phyloP scores from a whole-genome alignment of 1,140 invertebrate species.

The Ceratosolen solmsi region DNA sequence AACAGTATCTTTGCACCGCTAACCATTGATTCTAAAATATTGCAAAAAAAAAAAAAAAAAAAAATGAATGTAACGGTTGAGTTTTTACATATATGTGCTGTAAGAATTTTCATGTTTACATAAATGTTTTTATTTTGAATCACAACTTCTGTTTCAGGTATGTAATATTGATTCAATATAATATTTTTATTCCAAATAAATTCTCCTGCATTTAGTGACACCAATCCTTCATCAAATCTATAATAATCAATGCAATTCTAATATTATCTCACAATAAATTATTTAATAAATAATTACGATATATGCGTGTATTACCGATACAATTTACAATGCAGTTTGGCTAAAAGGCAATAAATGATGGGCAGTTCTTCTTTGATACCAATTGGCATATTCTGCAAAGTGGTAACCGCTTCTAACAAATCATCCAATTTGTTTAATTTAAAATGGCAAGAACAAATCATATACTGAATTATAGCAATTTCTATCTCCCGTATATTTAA shows the following conservation, averaged over 20 bases:
- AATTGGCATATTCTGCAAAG: constrained; percentile 49
- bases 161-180: constrained; percentile 45
- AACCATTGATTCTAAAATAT: constrained; percentile 52
- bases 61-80: no score
- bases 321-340: constrained; percentile 56
- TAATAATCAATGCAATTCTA: constrained; percentile 37
- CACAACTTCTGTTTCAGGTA: constrained; percentile 56
- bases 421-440: constrained; percentile 54
- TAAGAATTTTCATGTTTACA: no score
- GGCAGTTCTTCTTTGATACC: constrained; percentile 50
- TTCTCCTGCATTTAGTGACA: constrained; percentile 52
- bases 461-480: constrained; percentile 50
- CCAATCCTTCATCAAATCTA: constrained; percentile 57
- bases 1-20: constrained; percentile 56
- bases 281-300: neutral
- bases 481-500: neutral
- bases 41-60: constrained; percentile 15
- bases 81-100: no score
- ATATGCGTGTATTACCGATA: constrained; percentile 54
- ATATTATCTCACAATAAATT: neutral
- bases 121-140: constrained; percentile 51
- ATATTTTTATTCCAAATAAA: constrained; percentile 45
- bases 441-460: constrained; percentile 50
- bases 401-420: constrained; percentile 52
- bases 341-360: constrained; percentile 55